Base-by-base conservation (phyloP, 2,113 vertebrate genomes). In the Atractosteus spatula region DNA sequence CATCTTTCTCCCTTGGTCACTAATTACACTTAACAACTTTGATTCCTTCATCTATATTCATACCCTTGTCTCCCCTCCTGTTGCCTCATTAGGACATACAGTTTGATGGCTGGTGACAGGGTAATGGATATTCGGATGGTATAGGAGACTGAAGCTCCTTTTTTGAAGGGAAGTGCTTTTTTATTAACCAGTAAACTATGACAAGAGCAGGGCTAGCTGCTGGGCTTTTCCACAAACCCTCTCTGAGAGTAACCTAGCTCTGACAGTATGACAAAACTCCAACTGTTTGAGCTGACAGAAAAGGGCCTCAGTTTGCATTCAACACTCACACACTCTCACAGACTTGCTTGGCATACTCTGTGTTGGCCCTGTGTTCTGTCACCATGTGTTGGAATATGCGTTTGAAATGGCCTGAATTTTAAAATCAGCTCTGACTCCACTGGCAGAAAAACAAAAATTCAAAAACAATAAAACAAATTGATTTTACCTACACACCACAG, bases 11-110 rank as follows among this genome's bases (percentile, higher is more conserved):
- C 84, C 77, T 78, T 72, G 67, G 77, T 80, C 81, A 69, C 70
- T 61, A 70, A 55, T 79, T 69, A 62, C 74, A 8, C 78, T 64
- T 59, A 59, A 73, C 43, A 47, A n/a, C 70, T 51, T 29, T 45
- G 55, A 8, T 44, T 41, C 8, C 68, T 74, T 86, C 13, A 59
- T 59, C 7, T 13, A 82, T 76, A 86, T 86, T 82, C 78, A 82
- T 83, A 76, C 62, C 68, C 76, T 70, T 79, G 71, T 76, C 69
- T 84, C 75, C 77, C 69, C 62, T 66, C 16, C 55, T 14, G 71
- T 41, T 74, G 78, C 71, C 79, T 86, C 78, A 83, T 84, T 84
- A 76, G 72, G 67, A 79, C 62, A 45, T 44, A 8, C 66, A 17
- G 68, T 47, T 29, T 70, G 73, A 79, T 72, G 79, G 82, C 68